Evolutionary conservation across 2,113 vertebrate genomes (phyloP), one percentile per base, ranked within the genome.

Genomic region (Larimichthys polyactis): DNA sequence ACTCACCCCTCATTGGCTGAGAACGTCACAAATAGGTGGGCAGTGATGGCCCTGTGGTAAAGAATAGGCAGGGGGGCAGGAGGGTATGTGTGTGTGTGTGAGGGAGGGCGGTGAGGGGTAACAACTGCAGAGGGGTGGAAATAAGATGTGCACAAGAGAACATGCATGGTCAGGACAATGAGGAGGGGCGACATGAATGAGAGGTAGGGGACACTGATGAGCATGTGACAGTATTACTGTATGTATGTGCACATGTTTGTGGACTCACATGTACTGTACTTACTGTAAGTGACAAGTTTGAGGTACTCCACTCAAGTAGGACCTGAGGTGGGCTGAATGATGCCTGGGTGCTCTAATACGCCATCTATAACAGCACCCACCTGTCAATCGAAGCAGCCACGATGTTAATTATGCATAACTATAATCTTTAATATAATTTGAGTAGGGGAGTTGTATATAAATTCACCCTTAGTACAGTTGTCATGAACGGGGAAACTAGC

Each of bases 81-180:
- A 4, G 43, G 71, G 55, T 40, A 40, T 40, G 36, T 40, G 68
- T 77, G 17, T 32, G 20, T 62, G 67, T 83, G 74, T 46, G 83
- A 58, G 78, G 59, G 87, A 81, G 92, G 91, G 88, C 80, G 36
- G 36, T 8, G 36, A 40, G 36, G 36, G 36, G 36, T 40, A 93
- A 91, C 94, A 94, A 95, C 92, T 94, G 94, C 84, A 83, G 82
- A 88, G 88, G 87, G 86, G 81, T 93, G 93, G 85, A 93, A 92
- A 93, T 92, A 93, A 92, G 89, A 92, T 90, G 90, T 89, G 85
- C 81, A 90, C 73, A 46, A 82, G 79, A 78, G 81, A 84, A 67
- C 63, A 59, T 78, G 86, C 75, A 62, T 60, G 73, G 77, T 81
- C 72, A 71, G 89, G 83, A 87, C 81, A 90, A 82, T 84, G 75